Evolutionary conservation across 2,113 vertebrate genomes (phyloP).

Genomic region (Vimba vimba): DNA sequence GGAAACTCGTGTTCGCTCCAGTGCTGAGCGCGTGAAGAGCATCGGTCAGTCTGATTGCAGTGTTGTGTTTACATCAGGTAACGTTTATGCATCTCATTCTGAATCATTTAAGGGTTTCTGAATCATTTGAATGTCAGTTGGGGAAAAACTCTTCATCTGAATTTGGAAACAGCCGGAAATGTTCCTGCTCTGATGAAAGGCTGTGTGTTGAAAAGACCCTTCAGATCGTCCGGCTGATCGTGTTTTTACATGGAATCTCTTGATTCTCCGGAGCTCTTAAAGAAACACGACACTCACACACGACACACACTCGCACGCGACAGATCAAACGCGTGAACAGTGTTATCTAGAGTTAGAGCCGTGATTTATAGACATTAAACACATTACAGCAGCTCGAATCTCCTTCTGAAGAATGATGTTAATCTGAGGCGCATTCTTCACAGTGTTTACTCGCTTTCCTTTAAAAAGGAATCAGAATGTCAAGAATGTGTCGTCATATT

Average conservation of each 20-base stretch:
- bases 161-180: too few species aligned
- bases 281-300: not conserved
- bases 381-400: not conserved
- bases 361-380: not conserved
- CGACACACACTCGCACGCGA: too few species aligned
- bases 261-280: not conserved
- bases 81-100: too few species aligned
- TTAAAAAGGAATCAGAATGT: not conserved
- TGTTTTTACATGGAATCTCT: not conserved
- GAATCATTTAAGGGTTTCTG: too few species aligned
- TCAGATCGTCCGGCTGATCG: not conserved
- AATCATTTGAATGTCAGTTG: too few species aligned
- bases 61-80: too few species aligned
- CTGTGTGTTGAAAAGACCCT: not conserved
- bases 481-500: not conserved
- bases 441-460: too few species aligned
- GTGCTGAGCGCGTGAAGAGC: too few species aligned
- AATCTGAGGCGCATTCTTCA: not conserved
- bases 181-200: too few species aligned
- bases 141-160: too few species aligned
- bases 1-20: too few species aligned
- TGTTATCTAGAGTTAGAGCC: not conserved
- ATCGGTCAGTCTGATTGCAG: too few species aligned
- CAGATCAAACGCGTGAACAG: fast-evolving
- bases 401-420: not conserved